Conservation (phyloP, 2,888 invertebrate genomes). For the Latrodectus hesperus region DNA sequence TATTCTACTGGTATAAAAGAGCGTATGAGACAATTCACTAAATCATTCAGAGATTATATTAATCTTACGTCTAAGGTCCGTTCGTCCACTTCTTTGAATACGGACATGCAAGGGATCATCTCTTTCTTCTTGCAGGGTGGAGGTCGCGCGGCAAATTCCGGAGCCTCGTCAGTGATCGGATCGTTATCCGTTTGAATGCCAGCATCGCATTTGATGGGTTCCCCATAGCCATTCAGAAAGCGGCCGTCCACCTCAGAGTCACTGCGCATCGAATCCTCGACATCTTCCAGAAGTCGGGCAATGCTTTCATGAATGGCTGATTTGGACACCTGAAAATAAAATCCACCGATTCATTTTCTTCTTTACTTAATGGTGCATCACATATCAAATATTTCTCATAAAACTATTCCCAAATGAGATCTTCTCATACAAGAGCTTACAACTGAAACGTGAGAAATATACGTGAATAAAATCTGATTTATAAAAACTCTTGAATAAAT, state of each 20-base stretch:
- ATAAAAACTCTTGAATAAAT: no score
- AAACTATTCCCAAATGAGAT: no score
- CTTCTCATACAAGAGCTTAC: no score
- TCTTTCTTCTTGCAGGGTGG: conserved; percentile 72
- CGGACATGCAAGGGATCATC: conserved; percentile 70
- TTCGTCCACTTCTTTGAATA: conserved; percentile 71
- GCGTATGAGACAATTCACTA: no score
- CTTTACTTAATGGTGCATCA: no score
- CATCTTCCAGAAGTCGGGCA: conserved; percentile 70
- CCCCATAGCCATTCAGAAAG: conserved; percentile 42
- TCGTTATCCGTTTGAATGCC: conserved; percentile 73
- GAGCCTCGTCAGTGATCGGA: conserved; percentile 72
- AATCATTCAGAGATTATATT: no score
- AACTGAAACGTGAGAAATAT: no score
- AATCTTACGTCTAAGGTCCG: conserved; percentile 68
- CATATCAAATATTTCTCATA: no score
- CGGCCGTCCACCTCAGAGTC: conserved; percentile 57
- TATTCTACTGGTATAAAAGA: no score
- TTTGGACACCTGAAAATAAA: conserved; percentile 54
- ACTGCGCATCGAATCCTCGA: conserved; percentile 69
- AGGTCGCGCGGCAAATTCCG: conserved; percentile 73
- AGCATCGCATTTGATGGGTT: conserved; percentile 71
- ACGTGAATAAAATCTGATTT: no score
- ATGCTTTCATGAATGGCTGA: conserved; percentile 70
- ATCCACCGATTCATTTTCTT: no score